phyloP scores from a whole-genome alignment of 2,797 vertebrate genomes.

The Schizopygopsis pylzovi region DNA sequence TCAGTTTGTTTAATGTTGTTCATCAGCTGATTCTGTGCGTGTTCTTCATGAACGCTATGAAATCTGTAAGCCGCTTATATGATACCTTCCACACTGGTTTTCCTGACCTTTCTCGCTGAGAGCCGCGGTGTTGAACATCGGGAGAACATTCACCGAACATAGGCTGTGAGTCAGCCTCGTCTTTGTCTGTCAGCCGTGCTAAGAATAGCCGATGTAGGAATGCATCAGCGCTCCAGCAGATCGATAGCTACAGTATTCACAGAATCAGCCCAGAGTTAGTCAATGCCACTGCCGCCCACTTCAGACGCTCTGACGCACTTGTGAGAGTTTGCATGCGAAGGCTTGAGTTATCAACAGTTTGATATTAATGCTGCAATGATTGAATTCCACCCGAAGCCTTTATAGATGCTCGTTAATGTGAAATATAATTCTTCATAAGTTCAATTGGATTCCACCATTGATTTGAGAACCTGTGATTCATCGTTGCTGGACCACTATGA shows the following conservation, averaged over 20 bases:
- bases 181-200: not conserved
- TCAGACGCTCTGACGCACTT: not conserved
- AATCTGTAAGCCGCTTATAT: not conserved
- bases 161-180: constrained; percentile 37
- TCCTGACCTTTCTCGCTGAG: constrained; percentile 18
- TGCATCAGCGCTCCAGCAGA: constrained; percentile 6
- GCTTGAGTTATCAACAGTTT: not conserved
- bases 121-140: not conserved
- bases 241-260: constrained; percentile 38
- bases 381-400: constrained; percentile 11
- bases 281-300: not conserved
- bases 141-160: constrained; percentile 20
- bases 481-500: too few relatives aligned
- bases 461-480: too few relatives aligned
- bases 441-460: too few relatives aligned
- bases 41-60: not conserved
- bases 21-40: not conserved
- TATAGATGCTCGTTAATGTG: constrained; percentile 1
- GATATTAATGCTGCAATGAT: not conserved
- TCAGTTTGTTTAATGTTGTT: not conserved
- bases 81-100: not conserved
- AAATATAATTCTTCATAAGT: constrained; percentile 10
- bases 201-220: constrained; percentile 9
- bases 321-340: not conserved
- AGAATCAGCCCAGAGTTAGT: not conserved